Base-by-base conservation (phyloP, 2,888 invertebrate genomes). In the Cremastinae sp. region DNA sequence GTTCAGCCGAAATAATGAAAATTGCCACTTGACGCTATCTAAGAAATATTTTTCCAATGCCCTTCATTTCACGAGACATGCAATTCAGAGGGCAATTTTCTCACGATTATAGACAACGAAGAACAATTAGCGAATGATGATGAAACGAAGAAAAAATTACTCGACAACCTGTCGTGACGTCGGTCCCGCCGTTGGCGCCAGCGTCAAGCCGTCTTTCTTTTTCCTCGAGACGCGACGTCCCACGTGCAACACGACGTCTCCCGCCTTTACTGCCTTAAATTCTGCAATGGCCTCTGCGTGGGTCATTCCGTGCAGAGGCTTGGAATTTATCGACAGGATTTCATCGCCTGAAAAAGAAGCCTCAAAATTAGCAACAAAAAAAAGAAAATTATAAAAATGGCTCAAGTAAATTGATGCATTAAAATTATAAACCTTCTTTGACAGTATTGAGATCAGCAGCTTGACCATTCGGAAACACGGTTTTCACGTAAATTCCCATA, bases 401-500 rank as follows among this genome's bases (percentile, higher is more conserved):
- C n/a, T n/a, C n/a, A n/a, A 28, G 0, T 51, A 10, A n/a, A 51
- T 4, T n/a, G 20, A n/a, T 4, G 12, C 2, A 53, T 53, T 58
- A 45, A 10, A n/a, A 9, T 12, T 14, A 53, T 12, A 47, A 22
- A 96, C 97, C 97, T 94, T 96, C 96, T 91, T 93, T 93, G 22
- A 97, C 92, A 79, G 93, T 91, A 20, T 94, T 94, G 81, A 94
- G 93, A 84, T 96, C 96, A 34, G 96, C 95, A 9, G 96, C 96
- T 88, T 96, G 95, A 3, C 97, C 97, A 82, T 94, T 93, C 74
- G 95, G 94, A 87, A 96, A 96, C 78, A 97, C 94, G 20, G 96
- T 95, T 90, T 96, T 96, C 16, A 97, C 95, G 88, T 95, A 96
- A 83, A 97, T 96, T 49, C 96, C 96, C 93, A 96, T 95, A 83